Evolutionary conservation across 2,113 vertebrate species (phyloP), one percentile per base, ranked within the genome.

Genomic region (Aspidoscelis tigris): DNA sequence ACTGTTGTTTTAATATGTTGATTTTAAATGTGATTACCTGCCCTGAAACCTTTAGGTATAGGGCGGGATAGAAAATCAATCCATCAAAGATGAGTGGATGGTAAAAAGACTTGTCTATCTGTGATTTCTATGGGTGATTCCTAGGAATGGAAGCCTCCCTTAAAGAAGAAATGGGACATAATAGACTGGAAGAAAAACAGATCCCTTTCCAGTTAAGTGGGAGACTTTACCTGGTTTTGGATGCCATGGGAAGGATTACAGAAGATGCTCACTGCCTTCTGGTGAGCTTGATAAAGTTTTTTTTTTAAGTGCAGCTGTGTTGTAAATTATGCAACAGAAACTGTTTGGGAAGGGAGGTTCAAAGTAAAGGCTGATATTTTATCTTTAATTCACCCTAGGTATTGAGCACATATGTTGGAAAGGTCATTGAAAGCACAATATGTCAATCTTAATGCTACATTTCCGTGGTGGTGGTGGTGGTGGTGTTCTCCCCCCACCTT

Each of bases 291-390:
- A 44, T 82, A 33, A 33, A 33, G 33, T 33, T 33, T 33, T 86
- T 21, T 33, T 80, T 89, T 85, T 33, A 72, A 72, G 5, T 20
- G 78, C 53, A 84, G 68, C 26, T 21, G 5, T 44, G 70, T 26
- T 5, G 21, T 76, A 86, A 85, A 41, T 58, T 21, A 2, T 0
- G 0, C 82, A 81, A 88, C 84, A 89, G 80, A 86, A 89, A 81
- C n/a, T 11, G 87, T 70, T 78, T 5, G 21, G 43, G 22, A 84
- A 82, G 77, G 0, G 1, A 89, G 86, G 86, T 70, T 88, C 58
- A 18, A 85, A 86, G 81, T 26, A 77, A 82, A 90, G 83, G 22
- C n/a, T 86, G 44, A 2, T 73, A 75, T 88, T 92, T 92, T 90
- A 84, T 81, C 69, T 78, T 78, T 86, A 89, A 86, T 88, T 87